phyloP scores from a whole-genome alignment of 2,113 vertebrate species.

The Silurus asotus region DNA sequence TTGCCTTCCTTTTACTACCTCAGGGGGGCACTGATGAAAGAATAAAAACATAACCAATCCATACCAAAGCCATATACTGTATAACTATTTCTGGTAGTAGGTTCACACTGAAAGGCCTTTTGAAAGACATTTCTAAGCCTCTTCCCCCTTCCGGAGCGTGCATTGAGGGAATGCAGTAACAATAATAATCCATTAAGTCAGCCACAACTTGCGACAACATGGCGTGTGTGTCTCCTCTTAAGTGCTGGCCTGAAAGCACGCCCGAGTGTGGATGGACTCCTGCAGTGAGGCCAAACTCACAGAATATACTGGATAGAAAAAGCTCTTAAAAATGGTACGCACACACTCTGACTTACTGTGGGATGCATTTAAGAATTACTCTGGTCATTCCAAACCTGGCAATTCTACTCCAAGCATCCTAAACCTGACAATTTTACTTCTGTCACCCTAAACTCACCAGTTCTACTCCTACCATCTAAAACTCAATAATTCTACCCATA shows the following conservation, averaged over 20 bases:
- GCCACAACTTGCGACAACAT: slow-evolving; percentile 68
- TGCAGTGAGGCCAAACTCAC: slow-evolving; percentile 53
- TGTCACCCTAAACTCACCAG: no score
- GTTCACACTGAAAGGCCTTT: slow-evolving; percentile 60
- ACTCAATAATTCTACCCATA: no score
- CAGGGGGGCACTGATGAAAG: slow-evolving; percentile 40
- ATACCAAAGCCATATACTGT: slow-evolving; percentile 53
- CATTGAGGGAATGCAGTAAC: slow-evolving; percentile 73
- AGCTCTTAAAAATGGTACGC: slow-evolving; percentile 35
- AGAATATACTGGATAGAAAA: slow-evolving; percentile 38
- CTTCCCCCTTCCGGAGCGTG: slow-evolving; percentile 54
- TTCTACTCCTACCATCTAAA: no score
- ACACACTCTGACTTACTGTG: not conserved
- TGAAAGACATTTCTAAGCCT: slow-evolving; percentile 65
- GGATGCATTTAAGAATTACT: not conserved
- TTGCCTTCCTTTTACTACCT: slow-evolving; percentile 35
- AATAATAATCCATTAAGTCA: slow-evolving; percentile 77
- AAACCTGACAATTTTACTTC: no score
- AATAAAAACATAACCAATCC: slow-evolving; percentile 53
- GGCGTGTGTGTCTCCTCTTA: slow-evolving; percentile 70
- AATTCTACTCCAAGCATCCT: no score
- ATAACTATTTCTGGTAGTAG: slow-evolving; percentile 48
- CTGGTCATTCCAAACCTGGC: no score
- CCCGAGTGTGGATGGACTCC: slow-evolving; percentile 60
- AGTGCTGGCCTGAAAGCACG: slow-evolving; percentile 74